Conservation (phyloP, 2,113 vertebrate genomes). For the Okapia johnstoni region DNA sequence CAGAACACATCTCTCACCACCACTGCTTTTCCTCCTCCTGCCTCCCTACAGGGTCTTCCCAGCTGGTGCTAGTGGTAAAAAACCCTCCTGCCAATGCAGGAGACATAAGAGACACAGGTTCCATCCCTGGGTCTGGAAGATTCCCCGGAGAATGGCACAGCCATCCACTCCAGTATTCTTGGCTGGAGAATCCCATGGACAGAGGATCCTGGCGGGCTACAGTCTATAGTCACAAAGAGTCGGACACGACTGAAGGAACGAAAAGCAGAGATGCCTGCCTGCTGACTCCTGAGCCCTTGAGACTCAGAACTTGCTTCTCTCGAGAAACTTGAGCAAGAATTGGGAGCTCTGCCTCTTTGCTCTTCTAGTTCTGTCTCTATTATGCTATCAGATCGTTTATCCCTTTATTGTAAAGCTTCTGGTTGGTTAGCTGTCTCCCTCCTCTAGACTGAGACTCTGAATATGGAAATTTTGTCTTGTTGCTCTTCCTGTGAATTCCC, state of each 20-base stretch:
- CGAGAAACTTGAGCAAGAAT: background rate
- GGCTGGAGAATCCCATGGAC: background rate
- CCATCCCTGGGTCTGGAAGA: background rate
- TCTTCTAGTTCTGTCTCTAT: background rate
- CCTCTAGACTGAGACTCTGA: background rate
- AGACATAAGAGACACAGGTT: background rate
- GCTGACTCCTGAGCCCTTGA: background rate
- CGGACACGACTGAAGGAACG: background rate
- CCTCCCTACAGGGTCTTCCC: background rate
- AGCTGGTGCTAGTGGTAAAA: background rate
- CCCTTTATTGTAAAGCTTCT: background rate
- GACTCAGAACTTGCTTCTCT: background rate
- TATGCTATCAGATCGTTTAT: background rate
- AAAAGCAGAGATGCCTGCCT: background rate
- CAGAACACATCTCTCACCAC: background rate
- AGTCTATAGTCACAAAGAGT: rapidly evolving
- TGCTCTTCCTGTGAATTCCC: background rate
- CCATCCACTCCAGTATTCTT: background rate
- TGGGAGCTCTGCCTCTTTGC: background rate
- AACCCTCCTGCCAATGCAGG: background rate
- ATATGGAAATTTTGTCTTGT: background rate
- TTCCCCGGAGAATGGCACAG: background rate
- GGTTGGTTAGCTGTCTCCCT: background rate
- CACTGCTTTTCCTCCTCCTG: background rate
- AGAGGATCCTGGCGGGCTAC: background rate